These are phyloP conservation scores for Sus cebifrons DNA, from an alignment of 2,797 vertebrate species.

Conservation along the genomic window DNA sequence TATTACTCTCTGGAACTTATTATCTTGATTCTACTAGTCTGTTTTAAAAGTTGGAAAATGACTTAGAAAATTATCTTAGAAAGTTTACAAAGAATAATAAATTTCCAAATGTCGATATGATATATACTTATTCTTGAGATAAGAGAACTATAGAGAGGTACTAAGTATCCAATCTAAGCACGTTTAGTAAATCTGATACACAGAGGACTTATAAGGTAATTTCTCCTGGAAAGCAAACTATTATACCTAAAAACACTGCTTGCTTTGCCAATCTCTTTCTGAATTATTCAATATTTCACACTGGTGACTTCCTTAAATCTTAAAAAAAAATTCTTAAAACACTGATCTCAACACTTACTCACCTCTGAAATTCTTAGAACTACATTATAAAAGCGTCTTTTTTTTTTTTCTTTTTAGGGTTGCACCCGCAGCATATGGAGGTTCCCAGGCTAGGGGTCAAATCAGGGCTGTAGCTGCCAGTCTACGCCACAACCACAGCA, in stretches of 20 bases:
- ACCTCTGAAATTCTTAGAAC: conserved; percentile 27
- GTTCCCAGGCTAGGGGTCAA: too few relatives aligned
- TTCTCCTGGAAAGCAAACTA: not conserved
- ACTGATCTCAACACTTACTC: not conserved
- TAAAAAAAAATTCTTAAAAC: not conserved
- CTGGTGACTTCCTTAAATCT: not conserved
- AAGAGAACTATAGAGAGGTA: not conserved
- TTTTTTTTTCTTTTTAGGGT: too few relatives aligned
- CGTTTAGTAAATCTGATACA: not conserved
- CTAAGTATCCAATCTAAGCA: not conserved
- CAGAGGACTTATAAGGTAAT: not conserved
- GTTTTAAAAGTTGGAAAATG: not conserved
- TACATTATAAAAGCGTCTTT: not conserved
- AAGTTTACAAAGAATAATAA: not conserved
- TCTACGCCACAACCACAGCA: too few relatives aligned
- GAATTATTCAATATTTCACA: not conserved
- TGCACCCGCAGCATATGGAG: too few relatives aligned
- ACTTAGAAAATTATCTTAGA: not conserved
- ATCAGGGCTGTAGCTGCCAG: too few relatives aligned
- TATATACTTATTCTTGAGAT: not conserved
- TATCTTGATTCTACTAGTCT: not conserved
- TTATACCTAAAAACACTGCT: not conserved
- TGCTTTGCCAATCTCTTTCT: not conserved
- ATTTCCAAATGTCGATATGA: not conserved
- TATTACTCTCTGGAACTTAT: not conserved